Base-by-base conservation (phyloP, 2,888 invertebrate species). In the Epinotia brunnichana region DNA sequence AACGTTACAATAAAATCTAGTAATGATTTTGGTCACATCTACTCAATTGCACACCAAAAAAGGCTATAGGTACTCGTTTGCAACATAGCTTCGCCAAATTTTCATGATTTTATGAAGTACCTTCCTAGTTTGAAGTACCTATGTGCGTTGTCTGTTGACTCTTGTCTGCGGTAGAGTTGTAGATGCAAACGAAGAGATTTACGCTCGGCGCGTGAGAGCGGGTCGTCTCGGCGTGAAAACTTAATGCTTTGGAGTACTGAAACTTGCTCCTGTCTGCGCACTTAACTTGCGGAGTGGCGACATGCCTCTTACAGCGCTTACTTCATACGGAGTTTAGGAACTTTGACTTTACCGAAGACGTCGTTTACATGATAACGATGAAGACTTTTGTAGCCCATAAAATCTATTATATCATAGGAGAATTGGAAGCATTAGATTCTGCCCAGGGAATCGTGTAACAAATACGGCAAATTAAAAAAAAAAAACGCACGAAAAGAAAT, bases 191-290 rank as follows among this genome's bases (percentile, higher is more conserved):
- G 78, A 63, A 69, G 77, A 83, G 83, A 84, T 84, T 83, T 81
- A 84, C 81, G 78, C 74, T 75, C 70, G 63, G 74, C 72, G 70
- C 76, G 81, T 78, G 81, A 80, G 80, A 79, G 76, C 76, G 75
- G 74, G 74, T 74, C 78, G 82, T 80, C 81, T 79, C 66, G 72
- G 78, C 81, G 84, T 87, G 84, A 86, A 88, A 89, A 87, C 85
- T 87, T 88, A 87, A 89, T 85, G 85, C 78, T 79, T 74, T 79
- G 76, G 80, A 88, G 86, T 82, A 83, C 82, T 85, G 81, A 87
- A 87, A 86, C 86, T 88, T 85, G 84, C 84, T 82, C 80, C 80
- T 80, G 77, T 77, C 73, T 69, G 56, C 66, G 41, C 74, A 75
- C 79, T 78, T 77, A 77, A 76, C 76, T 75, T 63, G 67, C 71